Base-by-base conservation (phyloP, 2,113 vertebrate genomes). In the Rhea americana region DNA sequence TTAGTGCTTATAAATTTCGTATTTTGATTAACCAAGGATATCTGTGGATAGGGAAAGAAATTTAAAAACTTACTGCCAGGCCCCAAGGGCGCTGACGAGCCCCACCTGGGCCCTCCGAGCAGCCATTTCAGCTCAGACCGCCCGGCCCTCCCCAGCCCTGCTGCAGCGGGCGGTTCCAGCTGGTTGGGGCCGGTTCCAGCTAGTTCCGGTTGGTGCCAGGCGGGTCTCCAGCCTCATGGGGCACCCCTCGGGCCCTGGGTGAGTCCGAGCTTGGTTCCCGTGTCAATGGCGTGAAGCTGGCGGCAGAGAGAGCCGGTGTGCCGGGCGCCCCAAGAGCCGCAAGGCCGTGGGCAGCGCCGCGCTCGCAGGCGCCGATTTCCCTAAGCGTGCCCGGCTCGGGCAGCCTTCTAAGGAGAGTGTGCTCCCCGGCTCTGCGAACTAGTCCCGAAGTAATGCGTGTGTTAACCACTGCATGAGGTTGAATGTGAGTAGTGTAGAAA, bases 381-480 rank as follows among this genome's bases (percentile, higher is more conserved):
- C 65, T 50, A 65, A 65, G 35, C 7, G 65, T 6, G 9, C 41
- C 50, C 67, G 61, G 25, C 50, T 21, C 6, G 24, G 41, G 22
- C 47, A 74, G 41, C 19, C 92, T 26, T 86, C 71, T 13, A 25
- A 20, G 21, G 1, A 84, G 32, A 56, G 4, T 4, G 8, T 62
- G 28, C 50, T 35, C 35, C 72, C 43, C 45, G 67, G 32, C 37
- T n/a, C 41, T 19, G 8, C 74, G 68, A 53, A 32, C 1, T 6
- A 26, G 35, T 20, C 62, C 45, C 18, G 18, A 3, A 32, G 32
- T 30, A 4, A 41, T 3, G 7, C 21, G 39, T 6, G 11, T 19
- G 4, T 1, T 0, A 65, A 51, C 39, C 86, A 41, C 26, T 0
- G 1, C 0, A 1, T 37, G 61, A 67, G 7, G 66, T 26, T 50